Conservation (phyloP, 2,888 invertebrate species). For the Perizoma affinitatum region DNA sequence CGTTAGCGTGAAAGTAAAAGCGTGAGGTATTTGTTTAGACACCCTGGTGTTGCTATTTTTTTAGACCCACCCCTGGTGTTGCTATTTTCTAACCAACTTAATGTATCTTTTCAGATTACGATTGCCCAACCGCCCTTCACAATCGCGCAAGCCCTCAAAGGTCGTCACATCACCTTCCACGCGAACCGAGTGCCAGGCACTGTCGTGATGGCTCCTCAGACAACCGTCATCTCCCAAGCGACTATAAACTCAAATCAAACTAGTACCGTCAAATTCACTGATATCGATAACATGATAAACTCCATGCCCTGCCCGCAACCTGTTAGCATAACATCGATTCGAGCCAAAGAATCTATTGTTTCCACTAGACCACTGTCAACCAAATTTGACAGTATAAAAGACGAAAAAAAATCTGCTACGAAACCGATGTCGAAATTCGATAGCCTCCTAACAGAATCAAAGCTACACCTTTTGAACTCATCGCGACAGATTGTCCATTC, state of each 20-base stretch:
- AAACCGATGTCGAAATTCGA: conserved; percentile 60
- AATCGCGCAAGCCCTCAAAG: conserved; percentile 61
- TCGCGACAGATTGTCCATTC: conserved; percentile 72
- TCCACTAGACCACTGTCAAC: conserved; percentile 48
- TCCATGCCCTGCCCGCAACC: conserved; percentile 52
- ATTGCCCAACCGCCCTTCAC: conserved; percentile 61
- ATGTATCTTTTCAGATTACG: conserved; percentile 64
- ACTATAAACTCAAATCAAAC: conserved; percentile 52
- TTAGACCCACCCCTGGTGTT: too few relatives aligned
- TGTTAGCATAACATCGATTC: conserved; percentile 51
- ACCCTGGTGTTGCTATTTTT: too few relatives aligned
- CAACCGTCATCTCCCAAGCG: conserved; percentile 75
- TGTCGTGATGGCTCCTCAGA: conserved; percentile 73
- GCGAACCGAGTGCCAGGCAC: conserved; percentile 67
- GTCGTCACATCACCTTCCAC: conserved; percentile 74
- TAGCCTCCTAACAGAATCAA: conserved; percentile 62
- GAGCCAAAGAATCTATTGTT: conserved; percentile 58
- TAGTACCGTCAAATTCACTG: conserved; percentile 61
- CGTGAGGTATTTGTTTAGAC: too few relatives aligned
- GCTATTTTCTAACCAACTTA: too few relatives aligned
- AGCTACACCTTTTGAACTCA: conserved; percentile 60
- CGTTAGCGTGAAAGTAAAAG: too few relatives aligned
- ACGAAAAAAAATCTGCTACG: neutral
- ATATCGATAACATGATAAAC: conserved; percentile 71
- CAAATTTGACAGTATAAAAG: conserved; percentile 59